Evolutionary conservation across 2,113 vertebrate genomes (phyloP), one percentile per base, ranked within the genome.

Genomic region (Rhinopithecus roxellana): DNA sequence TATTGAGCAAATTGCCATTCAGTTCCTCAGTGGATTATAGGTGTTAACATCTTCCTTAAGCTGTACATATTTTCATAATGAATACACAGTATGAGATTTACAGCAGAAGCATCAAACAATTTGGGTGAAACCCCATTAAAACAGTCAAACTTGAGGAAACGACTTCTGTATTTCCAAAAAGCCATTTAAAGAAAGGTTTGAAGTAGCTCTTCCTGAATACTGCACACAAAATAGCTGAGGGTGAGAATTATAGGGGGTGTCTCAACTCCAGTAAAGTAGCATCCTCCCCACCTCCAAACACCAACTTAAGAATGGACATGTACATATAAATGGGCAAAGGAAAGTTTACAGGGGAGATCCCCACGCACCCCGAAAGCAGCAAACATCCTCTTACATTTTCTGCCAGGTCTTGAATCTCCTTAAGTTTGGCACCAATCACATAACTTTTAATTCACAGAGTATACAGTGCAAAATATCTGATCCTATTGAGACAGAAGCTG

Each of bases 401-500:
- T 97, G 89, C 92, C 90, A 75, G 35, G 67, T 81, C 86, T 97
- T 89, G 17, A 67, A 87, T 86, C 80, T 14, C 7, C 40, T 22
- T 2, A 90, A 96, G 77, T 97, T 98, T 97, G 97, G 95, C 97
- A 97, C 92, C 89, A 96, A 43, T 94, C 89, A 92, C 84, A 9
- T 59, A 97, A 96, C 94, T 95, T 89, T 95, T 89, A 97, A 97
- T 97, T 98, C 96, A 97, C 96, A 95, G 94, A 97, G 97, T 93
- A 94, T 96, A 97, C 97, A 96, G 35, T 83, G 74, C 94, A 95
- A 94, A 69, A 89, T 90, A 84, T 97, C 94, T 97, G 97, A 96
- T 94, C 97, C 98, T 93, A 75, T 45, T 87, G 95, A 98, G 97
- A 97, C 97, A 98, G 98, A 97, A 93, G 95, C 95, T 90, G 95